phyloP scores from a whole-genome alignment of 2,888 invertebrate genomes.

The Brachycybe producta region DNA sequence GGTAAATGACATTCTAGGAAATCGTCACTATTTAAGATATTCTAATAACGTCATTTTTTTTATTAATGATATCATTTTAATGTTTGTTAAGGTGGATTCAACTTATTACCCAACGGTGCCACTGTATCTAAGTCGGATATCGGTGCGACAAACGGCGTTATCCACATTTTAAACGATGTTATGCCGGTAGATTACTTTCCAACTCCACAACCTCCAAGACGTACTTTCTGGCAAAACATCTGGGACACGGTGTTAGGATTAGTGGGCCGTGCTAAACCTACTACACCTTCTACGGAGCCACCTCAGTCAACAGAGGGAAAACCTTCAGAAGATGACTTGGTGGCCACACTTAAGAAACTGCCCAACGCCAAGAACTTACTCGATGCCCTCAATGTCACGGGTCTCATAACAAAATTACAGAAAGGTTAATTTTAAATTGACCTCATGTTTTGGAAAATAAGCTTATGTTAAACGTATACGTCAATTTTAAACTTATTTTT shows the following conservation, averaged over 20 bases:
- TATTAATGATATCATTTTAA: neutral
- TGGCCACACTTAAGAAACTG: slow-evolving; percentile 12
- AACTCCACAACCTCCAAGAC: neutral
- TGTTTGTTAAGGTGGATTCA: slow-evolving; percentile 11
- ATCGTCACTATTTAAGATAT: neutral
- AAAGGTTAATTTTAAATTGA: neutral
- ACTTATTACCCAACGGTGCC: slow-evolving; percentile 14
- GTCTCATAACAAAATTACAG: slow-evolving; percentile 8
- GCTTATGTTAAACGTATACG: neutral
- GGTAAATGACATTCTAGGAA: slow-evolving; percentile 6
- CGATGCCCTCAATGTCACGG: slow-evolving; percentile 7
- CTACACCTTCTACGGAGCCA: neutral
- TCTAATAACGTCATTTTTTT: neutral
- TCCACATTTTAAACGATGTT: slow-evolving; percentile 14
- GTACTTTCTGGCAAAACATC: slow-evolving; percentile 12
- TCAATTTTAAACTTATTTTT: neutral
- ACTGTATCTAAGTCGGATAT: slow-evolving; percentile 9
- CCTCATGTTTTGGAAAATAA: neutral
- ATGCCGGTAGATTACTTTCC: slow-evolving; percentile 15
- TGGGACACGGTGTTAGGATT: slow-evolving; percentile 12
- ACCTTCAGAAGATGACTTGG: slow-evolving; percentile 1
- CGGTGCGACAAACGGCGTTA: slow-evolving; percentile 14
- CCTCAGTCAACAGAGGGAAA: neutral
- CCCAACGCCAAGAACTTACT: slow-evolving; percentile 14
- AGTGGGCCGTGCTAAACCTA: slow-evolving; percentile 7